Evolutionary conservation across 2,888 invertebrate genomes (phyloP).

Genomic region (Rugalucina vietnamica): DNA sequence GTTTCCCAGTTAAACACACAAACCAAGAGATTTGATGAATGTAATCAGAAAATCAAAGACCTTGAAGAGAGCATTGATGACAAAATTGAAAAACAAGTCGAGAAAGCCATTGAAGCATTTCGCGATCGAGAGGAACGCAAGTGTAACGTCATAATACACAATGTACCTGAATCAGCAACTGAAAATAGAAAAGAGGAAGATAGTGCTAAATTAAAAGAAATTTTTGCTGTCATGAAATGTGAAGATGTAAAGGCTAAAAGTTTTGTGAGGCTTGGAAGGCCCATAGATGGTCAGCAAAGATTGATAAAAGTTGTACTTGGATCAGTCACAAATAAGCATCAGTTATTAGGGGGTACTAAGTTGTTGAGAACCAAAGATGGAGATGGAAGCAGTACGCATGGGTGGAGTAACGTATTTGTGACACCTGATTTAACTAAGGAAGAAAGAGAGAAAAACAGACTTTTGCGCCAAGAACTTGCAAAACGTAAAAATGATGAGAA

Average conservation of each 20-base stretch:
- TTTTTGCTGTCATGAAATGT: not conserved
- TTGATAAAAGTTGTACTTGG: not conserved
- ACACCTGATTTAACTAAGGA: conserved; percentile 14
- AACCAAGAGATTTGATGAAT: no score
- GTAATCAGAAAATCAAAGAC: no score
- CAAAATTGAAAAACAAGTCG: conserved; percentile 4
- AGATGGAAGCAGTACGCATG: not conserved
- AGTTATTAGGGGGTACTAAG: conserved; percentile 3
- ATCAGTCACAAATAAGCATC: not conserved
- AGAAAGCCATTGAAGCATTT: conserved; percentile 6
- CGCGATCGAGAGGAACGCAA: conserved; percentile 2
- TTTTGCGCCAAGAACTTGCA: not conserved
- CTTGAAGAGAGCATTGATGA: not conserved
- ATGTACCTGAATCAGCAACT: not conserved
- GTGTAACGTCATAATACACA: conserved; percentile 17
- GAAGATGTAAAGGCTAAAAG: not conserved
- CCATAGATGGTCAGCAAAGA: not conserved
- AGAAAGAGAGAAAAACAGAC: conserved; percentile 6
- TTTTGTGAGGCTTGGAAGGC: not conserved
- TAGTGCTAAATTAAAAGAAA: not conserved
- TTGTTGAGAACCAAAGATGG: not conserved
- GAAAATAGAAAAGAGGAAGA: not conserved
- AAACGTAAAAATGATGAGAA: conserved; percentile 7
- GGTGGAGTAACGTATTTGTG: conserved; percentile 15
- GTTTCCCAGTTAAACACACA: no score